Evolutionary conservation across 2,113 vertebrate species (phyloP).

Genomic region (Hypomesus transpacificus): DNA sequence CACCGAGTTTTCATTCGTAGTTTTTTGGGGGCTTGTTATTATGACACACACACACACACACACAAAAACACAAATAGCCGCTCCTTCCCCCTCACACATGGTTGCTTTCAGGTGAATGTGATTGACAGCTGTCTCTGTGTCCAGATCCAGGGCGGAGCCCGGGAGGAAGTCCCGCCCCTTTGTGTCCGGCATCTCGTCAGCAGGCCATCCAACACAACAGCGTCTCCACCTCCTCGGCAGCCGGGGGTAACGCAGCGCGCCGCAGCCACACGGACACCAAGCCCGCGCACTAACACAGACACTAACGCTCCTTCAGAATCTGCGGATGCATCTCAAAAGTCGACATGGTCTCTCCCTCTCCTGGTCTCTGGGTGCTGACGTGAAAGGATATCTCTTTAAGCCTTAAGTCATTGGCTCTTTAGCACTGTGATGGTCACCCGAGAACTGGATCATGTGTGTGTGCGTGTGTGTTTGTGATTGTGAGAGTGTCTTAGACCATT

Average conservation of each 20-base stretch:
- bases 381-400: constrained; percentile 11
- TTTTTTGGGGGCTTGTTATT: not conserved
- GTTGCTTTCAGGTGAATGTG: constrained; percentile 23
- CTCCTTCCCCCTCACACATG: constrained; percentile 21
- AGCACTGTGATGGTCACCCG: constrained; percentile 39
- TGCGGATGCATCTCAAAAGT: constrained; percentile 5
- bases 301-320: not conserved
- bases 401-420: constrained; percentile 21
- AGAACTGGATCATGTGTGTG: constrained; percentile 34
- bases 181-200: constrained; percentile 77
- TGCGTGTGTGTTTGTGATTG: not conserved
- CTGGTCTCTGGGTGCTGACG: not conserved
- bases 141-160: constrained; percentile 88
- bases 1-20: constrained; percentile 39
- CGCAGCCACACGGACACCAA: constrained; percentile 74
- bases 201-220: constrained; percentile 94
- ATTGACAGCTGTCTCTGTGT: constrained; percentile 65
- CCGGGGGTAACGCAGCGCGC: constrained; percentile 77
- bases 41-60: constrained; percentile 3
- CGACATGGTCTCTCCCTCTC: constrained; percentile 17
- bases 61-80: not conserved
- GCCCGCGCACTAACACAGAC: constrained; percentile 69
- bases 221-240: constrained; percentile 86
- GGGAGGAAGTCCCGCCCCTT: constrained; percentile 81
- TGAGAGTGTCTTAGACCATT: no score